A percentile compares a stretch with the other conserved stretches of the same genome.
phyloP scores from a whole-genome alignment of 1,140 invertebrate genomes.

The Platyscapa corneri region DNA sequence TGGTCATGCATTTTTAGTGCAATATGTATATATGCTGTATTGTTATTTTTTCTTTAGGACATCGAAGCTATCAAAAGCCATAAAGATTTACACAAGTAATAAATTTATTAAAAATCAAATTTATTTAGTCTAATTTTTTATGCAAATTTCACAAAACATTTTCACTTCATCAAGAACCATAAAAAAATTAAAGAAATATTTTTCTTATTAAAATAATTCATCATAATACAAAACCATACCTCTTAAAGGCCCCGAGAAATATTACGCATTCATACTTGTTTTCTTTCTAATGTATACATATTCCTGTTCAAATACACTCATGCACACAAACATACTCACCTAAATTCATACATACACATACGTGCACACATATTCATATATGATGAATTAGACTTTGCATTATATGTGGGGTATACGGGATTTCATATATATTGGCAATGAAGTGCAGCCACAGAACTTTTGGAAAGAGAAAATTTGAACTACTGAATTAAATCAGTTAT shows the following conservation, averaged over 20 bases:
- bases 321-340: neutral
- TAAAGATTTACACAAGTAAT: neutral
- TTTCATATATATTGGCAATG: neutral
- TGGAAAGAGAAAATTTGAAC: neutral
- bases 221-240: slow-evolving; percentile 4
- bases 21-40: no score
- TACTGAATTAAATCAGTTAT: neutral
- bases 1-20: no score
- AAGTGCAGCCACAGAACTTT: slow-evolving; percentile 1
- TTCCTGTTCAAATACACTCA: neutral
- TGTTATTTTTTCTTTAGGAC: no score
- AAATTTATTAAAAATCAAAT: neutral
- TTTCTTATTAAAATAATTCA: neutral
- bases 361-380: neutral
- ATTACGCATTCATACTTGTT: slow-evolving; percentile 3
- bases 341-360: neutral
- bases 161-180: neutral
- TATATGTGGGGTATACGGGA: neutral
- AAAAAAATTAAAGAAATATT: neutral
- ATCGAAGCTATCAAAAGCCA: no score
- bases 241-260: slow-evolving; percentile 31
- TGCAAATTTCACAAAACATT: slow-evolving; percentile 4
- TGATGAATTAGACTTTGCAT: neutral
- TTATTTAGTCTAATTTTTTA: neutral
- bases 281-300: neutral